Conservation (phyloP, 2,113 vertebrate genomes). For the Pionites leucogaster region DNA sequence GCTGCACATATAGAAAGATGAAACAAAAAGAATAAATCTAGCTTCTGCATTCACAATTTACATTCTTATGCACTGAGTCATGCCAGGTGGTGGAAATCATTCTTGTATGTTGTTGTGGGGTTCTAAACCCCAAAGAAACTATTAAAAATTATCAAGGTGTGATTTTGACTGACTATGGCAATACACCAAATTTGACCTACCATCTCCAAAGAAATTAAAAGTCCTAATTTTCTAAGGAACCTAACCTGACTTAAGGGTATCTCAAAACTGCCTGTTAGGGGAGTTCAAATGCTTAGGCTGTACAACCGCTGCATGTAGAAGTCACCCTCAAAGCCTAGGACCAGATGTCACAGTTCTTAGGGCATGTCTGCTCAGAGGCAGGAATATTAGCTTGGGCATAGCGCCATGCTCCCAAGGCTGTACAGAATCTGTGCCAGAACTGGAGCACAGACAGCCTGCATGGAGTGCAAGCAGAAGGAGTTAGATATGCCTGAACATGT, state of each 20-base stretch:
- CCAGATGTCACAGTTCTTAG: slow-evolving; percentile 16
- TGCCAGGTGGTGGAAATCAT: background rate
- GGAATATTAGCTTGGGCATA: background rate
- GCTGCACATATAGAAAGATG: background rate
- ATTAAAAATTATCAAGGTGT: background rate
- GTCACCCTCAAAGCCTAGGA: background rate
- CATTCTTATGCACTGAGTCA: background rate
- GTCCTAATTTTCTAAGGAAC: background rate
- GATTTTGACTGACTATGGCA: background rate
- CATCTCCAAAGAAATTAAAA: background rate
- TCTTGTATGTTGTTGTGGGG: background rate
- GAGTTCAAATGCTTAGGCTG: background rate
- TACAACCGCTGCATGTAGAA: background rate
- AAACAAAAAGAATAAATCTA: background rate
- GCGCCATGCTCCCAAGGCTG: background rate
- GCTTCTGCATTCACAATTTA: background rate
- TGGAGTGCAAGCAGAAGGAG: background rate
- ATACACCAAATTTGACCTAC: background rate
- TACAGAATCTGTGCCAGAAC: background rate
- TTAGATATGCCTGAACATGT: background rate
- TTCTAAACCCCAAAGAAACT: background rate
- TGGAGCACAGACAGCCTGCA: background rate
- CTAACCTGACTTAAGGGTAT: background rate
- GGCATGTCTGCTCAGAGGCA: background rate
- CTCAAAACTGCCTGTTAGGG: background rate